Percentiles rank a stretch among this genome's conserved stretches.
These are phyloP conservation scores for Macaria liturata DNA, from an alignment of 2,888 invertebrate genomes.

Conservation along the genomic window DNA sequence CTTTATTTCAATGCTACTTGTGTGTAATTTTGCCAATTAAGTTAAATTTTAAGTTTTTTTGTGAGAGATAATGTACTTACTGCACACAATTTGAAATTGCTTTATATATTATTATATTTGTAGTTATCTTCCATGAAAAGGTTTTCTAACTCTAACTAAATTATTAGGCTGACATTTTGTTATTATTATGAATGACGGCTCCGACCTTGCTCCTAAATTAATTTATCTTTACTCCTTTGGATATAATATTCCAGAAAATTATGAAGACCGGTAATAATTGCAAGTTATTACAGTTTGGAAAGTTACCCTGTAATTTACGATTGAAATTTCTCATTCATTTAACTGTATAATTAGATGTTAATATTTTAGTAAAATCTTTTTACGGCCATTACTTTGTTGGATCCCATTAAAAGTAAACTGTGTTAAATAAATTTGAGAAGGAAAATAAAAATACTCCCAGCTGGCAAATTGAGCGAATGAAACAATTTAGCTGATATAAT, in stretches of 20 bases:
- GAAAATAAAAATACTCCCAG: conserved; percentile 14
- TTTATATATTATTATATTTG: too few relatives aligned
- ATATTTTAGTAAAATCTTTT: conserved; percentile 29
- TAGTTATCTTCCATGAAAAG: background rate
- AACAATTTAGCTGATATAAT: conserved; percentile 8
- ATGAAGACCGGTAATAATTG: conserved; percentile 26
- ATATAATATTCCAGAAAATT: conserved; percentile 23
- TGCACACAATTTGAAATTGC: too few relatives aligned
- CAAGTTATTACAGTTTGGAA: conserved; percentile 26
- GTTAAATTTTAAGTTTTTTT: too few relatives aligned
- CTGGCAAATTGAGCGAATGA: conserved; percentile 4
- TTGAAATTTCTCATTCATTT: conserved; percentile 28
- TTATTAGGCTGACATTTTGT: conserved; percentile 31
- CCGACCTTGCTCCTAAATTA: conserved; percentile 27
- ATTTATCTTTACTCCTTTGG: conserved; percentile 27
- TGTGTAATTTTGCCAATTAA: too few relatives aligned
- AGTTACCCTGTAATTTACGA: conserved; percentile 29
- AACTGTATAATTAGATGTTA: conserved; percentile 30
- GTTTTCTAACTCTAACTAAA: conserved; percentile 21
- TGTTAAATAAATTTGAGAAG: conserved; percentile 12
- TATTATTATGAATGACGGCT: conserved; percentile 31
- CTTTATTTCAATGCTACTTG: too few relatives aligned
- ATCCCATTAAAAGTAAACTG: conserved; percentile 19
- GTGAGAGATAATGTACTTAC: too few relatives aligned
- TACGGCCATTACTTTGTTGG: conserved; percentile 24